These are phyloP conservation scores for Platynereis dumerilii DNA, from an alignment of 2,888 invertebrate genomes.

Conservation along the genomic window DNA sequence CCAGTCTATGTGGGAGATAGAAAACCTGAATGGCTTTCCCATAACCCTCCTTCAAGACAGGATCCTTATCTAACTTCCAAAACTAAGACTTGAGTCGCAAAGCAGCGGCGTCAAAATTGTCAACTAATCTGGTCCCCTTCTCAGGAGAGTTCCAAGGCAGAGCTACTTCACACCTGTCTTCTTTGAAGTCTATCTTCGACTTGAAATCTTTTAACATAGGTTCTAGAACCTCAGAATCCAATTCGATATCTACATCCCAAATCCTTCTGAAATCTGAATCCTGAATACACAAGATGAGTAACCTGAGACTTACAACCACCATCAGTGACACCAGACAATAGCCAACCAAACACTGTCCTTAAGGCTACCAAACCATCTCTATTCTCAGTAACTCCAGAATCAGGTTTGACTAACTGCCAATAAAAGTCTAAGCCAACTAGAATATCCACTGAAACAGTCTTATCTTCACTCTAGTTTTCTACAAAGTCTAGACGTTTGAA, in stretches of 20 bases:
- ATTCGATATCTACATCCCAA: conserved; percentile 4
- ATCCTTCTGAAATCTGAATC: conserved; percentile 1
- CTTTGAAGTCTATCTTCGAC: background rate
- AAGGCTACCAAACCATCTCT: background rate
- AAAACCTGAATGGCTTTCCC: background rate
- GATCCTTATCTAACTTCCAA: background rate
- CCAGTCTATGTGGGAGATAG: conserved; percentile 9
- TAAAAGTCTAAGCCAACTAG: conserved; percentile 11
- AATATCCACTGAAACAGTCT: conserved; percentile 1
- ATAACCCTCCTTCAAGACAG: background rate
- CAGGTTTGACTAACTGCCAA: conserved; percentile 11
- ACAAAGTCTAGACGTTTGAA: background rate
- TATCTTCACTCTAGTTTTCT: conserved; percentile 1
- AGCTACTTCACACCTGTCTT: conserved; percentile 6
- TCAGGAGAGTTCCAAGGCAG: conserved; percentile 11
- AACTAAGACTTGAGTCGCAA: background rate
- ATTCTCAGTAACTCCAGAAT: background rate
- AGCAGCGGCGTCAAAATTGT: too few species aligned
- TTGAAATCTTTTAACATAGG: background rate
- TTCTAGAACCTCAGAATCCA: background rate
- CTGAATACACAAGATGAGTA: conserved; percentile 4
- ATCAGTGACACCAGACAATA: background rate
- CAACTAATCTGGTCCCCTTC: too few species aligned
- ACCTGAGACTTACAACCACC: background rate
- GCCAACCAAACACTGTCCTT: conserved; percentile 3